Percentiles rank a stretch among this genome's conserved stretches.
These are phyloP conservation scores for Boloria euphrosyne DNA, from an alignment of 2,888 invertebrate genomes.

Conservation along the genomic window DNA sequence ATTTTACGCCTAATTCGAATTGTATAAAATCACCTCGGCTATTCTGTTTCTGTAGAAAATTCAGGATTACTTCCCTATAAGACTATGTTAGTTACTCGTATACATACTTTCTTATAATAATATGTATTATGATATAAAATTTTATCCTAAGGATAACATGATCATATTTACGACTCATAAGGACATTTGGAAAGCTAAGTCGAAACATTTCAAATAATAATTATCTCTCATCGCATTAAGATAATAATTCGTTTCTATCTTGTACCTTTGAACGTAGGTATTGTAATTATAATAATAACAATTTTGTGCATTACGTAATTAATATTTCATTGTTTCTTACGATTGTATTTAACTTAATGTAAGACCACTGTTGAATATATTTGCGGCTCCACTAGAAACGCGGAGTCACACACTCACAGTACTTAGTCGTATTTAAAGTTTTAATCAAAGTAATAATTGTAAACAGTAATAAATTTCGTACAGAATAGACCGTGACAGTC, in stretches of 20 bases:
- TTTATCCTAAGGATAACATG: conserved; percentile 82
- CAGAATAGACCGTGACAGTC: conserved; percentile 58
- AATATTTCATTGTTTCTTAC: conserved; percentile 81
- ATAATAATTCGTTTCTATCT: conserved; percentile 80
- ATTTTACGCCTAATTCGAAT: conserved; percentile 81
- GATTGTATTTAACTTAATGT: conserved; percentile 79
- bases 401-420: conserved; percentile 75
- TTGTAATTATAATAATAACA: conserved; percentile 81
- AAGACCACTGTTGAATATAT: conserved; percentile 77
- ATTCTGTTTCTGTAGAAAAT: conserved; percentile 77
- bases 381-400: conserved; percentile 64
- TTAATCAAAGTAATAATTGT: conserved; percentile 70
- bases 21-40: conserved; percentile 80
- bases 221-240: conserved; percentile 79
- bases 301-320: conserved; percentile 81
- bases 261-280: conserved; percentile 80
- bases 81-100: conserved; percentile 80
- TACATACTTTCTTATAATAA: conserved; percentile 77
- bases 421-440: conserved; percentile 78
- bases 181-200: conserved; percentile 74
- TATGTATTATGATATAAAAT: conserved; percentile 79
- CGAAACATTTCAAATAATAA: conserved; percentile 75
- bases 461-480: conserved; percentile 63
- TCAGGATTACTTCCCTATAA: conserved; percentile 80
- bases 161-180: conserved; percentile 78